Evolutionary conservation across 2,888 invertebrate genomes (phyloP), one percentile per base, ranked within the genome.

Genomic region (Exephanes ischioxanthus): DNA sequence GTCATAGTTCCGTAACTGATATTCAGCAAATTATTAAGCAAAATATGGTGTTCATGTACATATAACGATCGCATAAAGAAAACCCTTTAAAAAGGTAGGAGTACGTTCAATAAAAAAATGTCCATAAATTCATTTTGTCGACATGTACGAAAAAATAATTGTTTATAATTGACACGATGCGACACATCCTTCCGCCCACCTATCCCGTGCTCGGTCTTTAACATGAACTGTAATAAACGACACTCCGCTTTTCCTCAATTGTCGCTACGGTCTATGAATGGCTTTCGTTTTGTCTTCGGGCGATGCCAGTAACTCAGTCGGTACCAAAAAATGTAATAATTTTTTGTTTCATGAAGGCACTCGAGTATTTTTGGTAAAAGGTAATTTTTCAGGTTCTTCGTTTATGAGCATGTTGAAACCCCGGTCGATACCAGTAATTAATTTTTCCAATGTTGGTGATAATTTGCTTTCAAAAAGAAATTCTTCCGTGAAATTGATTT

Each of bases 21-120:
- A 55, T 55, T 55, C 53, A 55, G 53, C 19, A 53, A 53, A 53
- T 19, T 16, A 53, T 16, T 53, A 19, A 53, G 19, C 53, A 19
- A 55, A 55, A 55, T 55, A 55, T 55, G 53, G 53, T 55, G 53
- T 55, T 55, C 53, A 55, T 55, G 53, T 55, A 55, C 53, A 55
- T n/a, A 55, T 55, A 55, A 55, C 53, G 19, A 55, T 55, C 53
- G 53, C 53, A 55, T 55, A 55, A 55, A 41, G 11, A 41, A 41
- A 11, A 41, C 11, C 5, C 11, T 41, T 41, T 11, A 11, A n/a
- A 19, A 55, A 55, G 19, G 5, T 22, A 55, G 53, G 19, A 55
- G 19, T 19, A 55, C 6, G 53, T 55, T 55, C 53, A 55, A 55
- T 55, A 55, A 55, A 55, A 19, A n/a, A 19, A 53, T 53, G 6